These are phyloP conservation scores for Plotosus lineatus DNA, from an alignment of 2,113 vertebrate species.

Conservation along the genomic window DNA sequence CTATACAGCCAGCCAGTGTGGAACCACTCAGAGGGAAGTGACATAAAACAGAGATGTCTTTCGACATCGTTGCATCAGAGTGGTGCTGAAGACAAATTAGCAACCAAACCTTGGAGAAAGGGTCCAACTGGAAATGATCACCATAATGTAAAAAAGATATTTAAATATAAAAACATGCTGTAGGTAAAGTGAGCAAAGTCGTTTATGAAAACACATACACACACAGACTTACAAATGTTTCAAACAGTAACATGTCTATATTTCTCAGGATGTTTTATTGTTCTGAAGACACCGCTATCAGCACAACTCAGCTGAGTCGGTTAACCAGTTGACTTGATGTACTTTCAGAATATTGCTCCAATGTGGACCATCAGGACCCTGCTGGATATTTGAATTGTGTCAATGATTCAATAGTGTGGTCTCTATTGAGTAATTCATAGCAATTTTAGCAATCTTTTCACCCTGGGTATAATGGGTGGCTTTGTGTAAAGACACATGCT, in stretches of 20 bases:
- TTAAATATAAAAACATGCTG: constrained; percentile 33
- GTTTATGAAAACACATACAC: neutral
- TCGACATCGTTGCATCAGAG: constrained; percentile 29
- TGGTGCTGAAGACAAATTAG: constrained; percentile 36
- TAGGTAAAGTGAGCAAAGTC: neutral
- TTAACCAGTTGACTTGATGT: neutral
- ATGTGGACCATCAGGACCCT: neutral
- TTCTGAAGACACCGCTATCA: neutral
- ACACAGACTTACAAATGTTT: constrained; percentile 3
- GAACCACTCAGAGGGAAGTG: neutral
- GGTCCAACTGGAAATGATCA: constrained; percentile 26
- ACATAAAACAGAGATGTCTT: constrained; percentile 28
- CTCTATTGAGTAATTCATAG: constrained; percentile 1
- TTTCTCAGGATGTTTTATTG: constrained; percentile 1
- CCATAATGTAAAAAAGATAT: neutral
- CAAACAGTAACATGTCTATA: constrained; percentile 13
- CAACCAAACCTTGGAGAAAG: constrained; percentile 21
- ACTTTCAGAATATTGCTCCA: neutral
- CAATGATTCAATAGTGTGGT: constrained; percentile 5
- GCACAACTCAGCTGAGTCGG: neutral
- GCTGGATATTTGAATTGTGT: neutral
- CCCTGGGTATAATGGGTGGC: neutral
- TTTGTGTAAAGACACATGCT: constrained; percentile 26
- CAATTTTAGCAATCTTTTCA: constrained; percentile 12
- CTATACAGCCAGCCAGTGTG: constrained; percentile 22